Base-by-base conservation (phyloP, 2,797 vertebrate genomes). In the Acanthornis magna region DNA sequence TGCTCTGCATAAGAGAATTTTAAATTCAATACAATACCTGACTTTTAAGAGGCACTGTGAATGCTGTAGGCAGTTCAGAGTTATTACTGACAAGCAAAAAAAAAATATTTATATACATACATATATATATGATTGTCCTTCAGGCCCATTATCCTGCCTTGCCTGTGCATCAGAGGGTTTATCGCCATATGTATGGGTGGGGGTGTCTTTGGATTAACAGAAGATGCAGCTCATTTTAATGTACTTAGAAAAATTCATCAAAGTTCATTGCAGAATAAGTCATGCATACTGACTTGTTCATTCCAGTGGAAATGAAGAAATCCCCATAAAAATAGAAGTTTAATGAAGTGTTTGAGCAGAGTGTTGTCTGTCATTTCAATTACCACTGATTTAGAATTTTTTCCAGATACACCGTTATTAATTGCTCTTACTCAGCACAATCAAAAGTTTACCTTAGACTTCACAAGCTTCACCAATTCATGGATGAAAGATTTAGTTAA, bases 41-140 rank as follows among this genome's bases (percentile, higher is more conserved):
- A 98, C 97, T 98, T 98, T 97, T 98, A 98, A 98, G 97, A 98
- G 97, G 97, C 95, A 94, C 85, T 81, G 62, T 95, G 92, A 98
- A 96, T 97, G 97, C 98, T 97, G 96, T 96, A 98, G 98, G 98
- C 98, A 98, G 97, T 98, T 97, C 95, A 97, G 97, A 98, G 97
- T 98, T 98, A 98, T 98, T 98, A 98, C 97, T 97, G 96, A 97
- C 96, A 94, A 97, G 97, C 94, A 97, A 97, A 98, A 97, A 97
- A 97, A 97, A 98, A 97, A 98, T 97, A 98, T 98, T 97, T 98
- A 97, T 97, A 97, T 97, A 98, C 78, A 21, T 96, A 97, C 89
- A 43, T 43, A 43, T 18, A 97, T 94, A 97, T 97, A 98, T 96
- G 98, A 97, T 96, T 97, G 97, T 97, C 97, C 97, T 97, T 98